Evolutionary conservation across 2,888 invertebrate species (phyloP), one percentile per base, ranked within the genome.

Genomic region (Drosophila subsilvestris): DNA sequence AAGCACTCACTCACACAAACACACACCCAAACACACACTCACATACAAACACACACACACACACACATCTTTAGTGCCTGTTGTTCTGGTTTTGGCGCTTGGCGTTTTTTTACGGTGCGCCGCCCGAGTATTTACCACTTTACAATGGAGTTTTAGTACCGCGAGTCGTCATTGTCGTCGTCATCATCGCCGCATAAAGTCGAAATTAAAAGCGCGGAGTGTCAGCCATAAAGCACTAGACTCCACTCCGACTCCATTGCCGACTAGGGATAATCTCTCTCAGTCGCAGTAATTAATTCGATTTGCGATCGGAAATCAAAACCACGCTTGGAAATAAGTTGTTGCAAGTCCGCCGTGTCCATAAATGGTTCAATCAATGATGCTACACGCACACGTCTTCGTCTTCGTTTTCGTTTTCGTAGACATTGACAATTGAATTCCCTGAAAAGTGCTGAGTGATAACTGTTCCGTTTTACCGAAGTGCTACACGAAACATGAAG

Each of bases 131-230:
- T 86, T 86, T 86, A 86, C 88, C 87, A 89, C 89, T 89, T 89
- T 89, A 89, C 89, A 89, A 89, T 89, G 88, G 89, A 80, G 88
- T 89, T 89, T 89, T 89, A 89, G 86, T 89, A 85, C 86, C 83
- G 73, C 71, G 79, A 89, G 88, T 88, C 90, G 89, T 90, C 89
- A 90, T 89, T 89, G 86, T 88, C 90, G 89, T 88, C 87, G 90
- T 89, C 89, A 90, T 90, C 90, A 89, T 89, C 88, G 89, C 74
- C 82, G 88, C 90, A 89, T 89, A 89, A 89, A 89, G 90, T 86
- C 89, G 79, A 88, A 82, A 86, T 86, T 86, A 86, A 89, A 89
- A 82, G 78, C 85, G 80, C 90, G 90, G 88, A 89, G 86, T 82
- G 85, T 85, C 83, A 80, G 80, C 81, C 76, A 88, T 89, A 84